phyloP scores from a whole-genome alignment of 2,888 invertebrate genomes.

The Sesamia inferens region DNA sequence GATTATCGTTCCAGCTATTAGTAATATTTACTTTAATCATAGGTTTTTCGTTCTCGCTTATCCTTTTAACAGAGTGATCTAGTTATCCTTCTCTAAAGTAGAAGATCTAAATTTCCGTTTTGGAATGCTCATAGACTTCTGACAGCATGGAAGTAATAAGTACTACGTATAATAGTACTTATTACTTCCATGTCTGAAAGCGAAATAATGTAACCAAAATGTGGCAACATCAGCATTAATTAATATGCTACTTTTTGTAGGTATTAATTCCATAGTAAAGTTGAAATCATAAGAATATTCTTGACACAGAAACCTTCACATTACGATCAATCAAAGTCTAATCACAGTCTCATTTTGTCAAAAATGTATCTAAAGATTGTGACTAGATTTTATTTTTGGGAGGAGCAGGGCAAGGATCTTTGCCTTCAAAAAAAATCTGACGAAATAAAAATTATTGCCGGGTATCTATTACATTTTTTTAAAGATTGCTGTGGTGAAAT shows the following conservation, averaged over 20 bases:
- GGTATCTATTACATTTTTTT: too few species aligned
- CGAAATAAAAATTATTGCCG: background rate
- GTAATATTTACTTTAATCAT: background rate
- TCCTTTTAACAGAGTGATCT: background rate
- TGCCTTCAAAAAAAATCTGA: background rate
- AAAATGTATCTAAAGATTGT: background rate
- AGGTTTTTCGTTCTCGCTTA: background rate
- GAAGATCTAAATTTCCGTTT: fast-evolving
- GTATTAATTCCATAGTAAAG: background rate
- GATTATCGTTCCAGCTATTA: slow-evolving; percentile 28
- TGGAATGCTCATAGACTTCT: background rate
- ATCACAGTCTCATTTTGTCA: background rate
- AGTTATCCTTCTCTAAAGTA: slow-evolving; percentile 19
- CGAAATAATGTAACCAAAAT: background rate
- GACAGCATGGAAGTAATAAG: too few species aligned
- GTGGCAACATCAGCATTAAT: background rate
- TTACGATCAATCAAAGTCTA: background rate
- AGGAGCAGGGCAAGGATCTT: too few species aligned
- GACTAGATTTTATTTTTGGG: background rate
- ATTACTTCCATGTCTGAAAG: too few species aligned
- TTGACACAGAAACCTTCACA: background rate
- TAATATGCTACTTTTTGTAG: too few species aligned
- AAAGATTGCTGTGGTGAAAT: background rate
- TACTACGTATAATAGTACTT: too few species aligned
- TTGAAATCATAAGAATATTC: background rate